phyloP scores from a whole-genome alignment of 2,888 invertebrate species.

The Catocala sponsa region DNA sequence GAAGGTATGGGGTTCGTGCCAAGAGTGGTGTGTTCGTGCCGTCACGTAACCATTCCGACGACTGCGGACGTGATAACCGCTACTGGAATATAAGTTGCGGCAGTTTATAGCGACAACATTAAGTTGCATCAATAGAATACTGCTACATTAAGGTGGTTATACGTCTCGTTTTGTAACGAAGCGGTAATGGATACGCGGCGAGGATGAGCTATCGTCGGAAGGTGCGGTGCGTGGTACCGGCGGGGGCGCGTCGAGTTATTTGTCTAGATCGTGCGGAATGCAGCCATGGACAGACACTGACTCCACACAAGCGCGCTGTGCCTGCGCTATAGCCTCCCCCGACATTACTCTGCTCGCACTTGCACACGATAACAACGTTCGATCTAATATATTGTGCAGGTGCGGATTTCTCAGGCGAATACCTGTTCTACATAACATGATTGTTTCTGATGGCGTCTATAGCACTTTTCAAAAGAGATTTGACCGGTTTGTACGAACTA shows the following conservation, averaged over 20 bases:
- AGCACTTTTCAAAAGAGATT: too few species aligned
- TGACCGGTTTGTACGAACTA: too few species aligned
- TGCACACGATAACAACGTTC: constrained; percentile 20
- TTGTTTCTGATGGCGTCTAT: too few species aligned
- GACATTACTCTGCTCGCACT: constrained; percentile 25
- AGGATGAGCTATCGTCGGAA: constrained; percentile 2
- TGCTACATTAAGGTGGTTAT: constrained; percentile 8
- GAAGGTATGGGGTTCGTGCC: constrained; percentile 46
- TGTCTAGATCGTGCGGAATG: constrained; percentile 61
- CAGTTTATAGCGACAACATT: neutral
- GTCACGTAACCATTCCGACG: constrained; percentile 44
- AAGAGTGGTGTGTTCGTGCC: constrained; percentile 43
- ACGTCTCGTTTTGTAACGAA: constrained; percentile 6
- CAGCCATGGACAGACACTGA: constrained; percentile 38
- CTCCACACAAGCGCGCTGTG: constrained; percentile 19
- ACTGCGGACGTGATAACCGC: constrained; percentile 49
- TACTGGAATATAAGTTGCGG: constrained; percentile 26
- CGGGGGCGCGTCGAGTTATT: constrained; percentile 52
- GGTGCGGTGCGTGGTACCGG: constrained; percentile 19
- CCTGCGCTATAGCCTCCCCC: constrained; percentile 12
- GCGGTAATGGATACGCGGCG: constrained; percentile 35
- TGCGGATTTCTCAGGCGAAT: constrained; percentile 8
- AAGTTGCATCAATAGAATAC: constrained; percentile 18
- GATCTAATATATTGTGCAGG: constrained; percentile 15
- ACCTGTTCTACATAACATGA: neutral